A percentile compares a stretch with the other conserved stretches of the same genome.
These are phyloP conservation scores for Xerus inauris DNA, from an alignment of 2,113 vertebrate species.

Conservation along the genomic window DNA sequence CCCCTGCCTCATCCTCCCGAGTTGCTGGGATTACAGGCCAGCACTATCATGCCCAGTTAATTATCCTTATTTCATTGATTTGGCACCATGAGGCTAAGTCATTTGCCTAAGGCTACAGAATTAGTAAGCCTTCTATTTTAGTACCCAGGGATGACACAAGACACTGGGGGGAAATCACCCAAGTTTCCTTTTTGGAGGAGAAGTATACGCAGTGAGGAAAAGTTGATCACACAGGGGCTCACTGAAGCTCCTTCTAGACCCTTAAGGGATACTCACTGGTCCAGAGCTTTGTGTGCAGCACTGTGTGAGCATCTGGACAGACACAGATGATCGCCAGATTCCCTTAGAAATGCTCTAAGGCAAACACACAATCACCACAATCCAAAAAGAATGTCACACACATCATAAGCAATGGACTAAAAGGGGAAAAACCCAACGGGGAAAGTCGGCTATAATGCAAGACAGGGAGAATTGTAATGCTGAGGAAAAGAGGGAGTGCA, in stretches of 20 bases:
- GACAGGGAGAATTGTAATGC: background rate
- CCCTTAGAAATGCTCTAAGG: background rate
- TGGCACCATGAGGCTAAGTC: background rate
- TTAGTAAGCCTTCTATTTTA: background rate
- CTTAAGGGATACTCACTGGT: background rate
- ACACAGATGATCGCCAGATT: background rate
- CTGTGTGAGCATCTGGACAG: background rate
- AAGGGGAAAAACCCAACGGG: background rate
- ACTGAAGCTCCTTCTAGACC: background rate
- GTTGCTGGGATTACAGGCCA: no score
- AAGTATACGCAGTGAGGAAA: background rate
- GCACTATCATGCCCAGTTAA: background rate
- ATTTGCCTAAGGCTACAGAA: background rate
- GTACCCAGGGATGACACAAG: background rate
- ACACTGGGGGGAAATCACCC: background rate
- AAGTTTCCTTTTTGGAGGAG: background rate
- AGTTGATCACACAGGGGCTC: background rate
- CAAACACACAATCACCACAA: background rate
- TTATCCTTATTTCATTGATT: background rate
- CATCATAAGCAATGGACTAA: background rate
- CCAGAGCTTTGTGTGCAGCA: background rate
- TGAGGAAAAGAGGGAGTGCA: background rate
- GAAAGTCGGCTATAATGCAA: background rate
- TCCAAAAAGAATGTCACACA: background rate
- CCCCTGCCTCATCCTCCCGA: no score